Base-by-base conservation (phyloP, 2,888 invertebrate genomes). In the Exocentrus adspersus region DNA sequence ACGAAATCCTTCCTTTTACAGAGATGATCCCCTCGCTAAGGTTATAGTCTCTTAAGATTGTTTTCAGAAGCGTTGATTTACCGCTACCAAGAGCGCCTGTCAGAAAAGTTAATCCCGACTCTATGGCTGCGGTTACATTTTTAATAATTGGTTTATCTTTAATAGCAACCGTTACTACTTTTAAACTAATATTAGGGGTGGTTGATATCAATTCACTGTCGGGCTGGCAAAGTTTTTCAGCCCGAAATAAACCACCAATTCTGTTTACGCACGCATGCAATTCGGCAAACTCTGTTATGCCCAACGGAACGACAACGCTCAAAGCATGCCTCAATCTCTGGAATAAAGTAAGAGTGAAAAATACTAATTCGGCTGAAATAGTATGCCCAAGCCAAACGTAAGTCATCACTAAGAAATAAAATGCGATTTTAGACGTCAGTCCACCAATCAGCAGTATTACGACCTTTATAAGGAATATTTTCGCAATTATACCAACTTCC, bases 241-340 rank as follows among this genome's bases (percentile, higher is more conserved):
- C 82, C 69, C 82, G 69, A 74, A 86, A 77, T 54, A 85, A 88
- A 78, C 80, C 86, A 83, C 86, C 87, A 19, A 95, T 84, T 63
- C 95, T 86, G 64, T 86, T 86, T 61, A 92, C 86, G 9, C 92
- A 90, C 52, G 94, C 91, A 28, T 87, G 81, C 0, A 90, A 88
- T 84, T 95, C 95, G 0, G 93, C 92, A 43, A 90, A 86, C 83
- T 91, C 90, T 1, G 92, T 89, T 66, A 95, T 89, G 53, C 90
- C 92, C 84, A 92, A 90, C 0, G 97, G 96, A 74, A 97, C 92
- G 82, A 93, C 93, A 7, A 95, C 90, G 0, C 92, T 94, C 89
- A 96, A 91, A 12, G 93, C 91, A 73, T 92, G 90, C 24, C 94
- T 86, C 60, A 97, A 83, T 60, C 93, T 91, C 76, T 94, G 94